Conservation (phyloP, 2,888 invertebrate species). For the Pheosia tremula region DNA sequence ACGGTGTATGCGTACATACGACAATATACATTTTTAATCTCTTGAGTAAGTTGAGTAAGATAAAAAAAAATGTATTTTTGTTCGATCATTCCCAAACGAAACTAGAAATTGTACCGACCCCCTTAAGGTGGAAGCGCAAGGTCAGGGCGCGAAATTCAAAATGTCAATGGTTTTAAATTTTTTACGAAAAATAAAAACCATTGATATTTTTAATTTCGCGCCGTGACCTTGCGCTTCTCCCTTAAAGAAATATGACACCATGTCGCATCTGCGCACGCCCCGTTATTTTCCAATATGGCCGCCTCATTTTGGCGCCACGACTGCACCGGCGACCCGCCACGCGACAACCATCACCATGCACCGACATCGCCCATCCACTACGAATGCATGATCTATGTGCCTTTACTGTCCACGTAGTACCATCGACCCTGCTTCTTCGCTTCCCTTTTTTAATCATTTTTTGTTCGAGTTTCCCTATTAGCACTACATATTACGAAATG, state of each 20-base stretch:
- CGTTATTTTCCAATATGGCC: conserved; percentile 27
- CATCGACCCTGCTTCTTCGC: conserved; percentile 72
- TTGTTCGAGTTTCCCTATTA: conserved; percentile 42
- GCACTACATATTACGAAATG: conserved; percentile 45
- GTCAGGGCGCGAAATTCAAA: too few relatives aligned
- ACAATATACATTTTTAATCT: conserved; percentile 4
- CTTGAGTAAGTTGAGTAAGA: too few relatives aligned
- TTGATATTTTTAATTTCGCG: too few relatives aligned
- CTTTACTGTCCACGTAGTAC: conserved; percentile 62
- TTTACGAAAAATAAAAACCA: too few relatives aligned
- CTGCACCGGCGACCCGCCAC: conserved; percentile 41
- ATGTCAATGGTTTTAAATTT: too few relatives aligned
- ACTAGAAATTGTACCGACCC: too few relatives aligned
- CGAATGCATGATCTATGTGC: conserved; percentile 66
- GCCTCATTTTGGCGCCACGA: conserved; percentile 22
- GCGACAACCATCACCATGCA: conserved; percentile 83
- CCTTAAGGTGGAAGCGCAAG: too few relatives aligned
- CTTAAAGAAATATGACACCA: neutral
- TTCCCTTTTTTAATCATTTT: conserved; percentile 38
- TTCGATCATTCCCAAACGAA: too few relatives aligned
- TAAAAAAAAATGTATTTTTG: too few relatives aligned
- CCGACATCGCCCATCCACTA: conserved; percentile 53
- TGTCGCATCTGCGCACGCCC: conserved; percentile 27
- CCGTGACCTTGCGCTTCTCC: too few relatives aligned
- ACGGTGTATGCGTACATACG: conserved; percentile 17